phyloP scores from a whole-genome alignment of 2,113 vertebrate genomes.

The Pleuronectes platessa region DNA sequence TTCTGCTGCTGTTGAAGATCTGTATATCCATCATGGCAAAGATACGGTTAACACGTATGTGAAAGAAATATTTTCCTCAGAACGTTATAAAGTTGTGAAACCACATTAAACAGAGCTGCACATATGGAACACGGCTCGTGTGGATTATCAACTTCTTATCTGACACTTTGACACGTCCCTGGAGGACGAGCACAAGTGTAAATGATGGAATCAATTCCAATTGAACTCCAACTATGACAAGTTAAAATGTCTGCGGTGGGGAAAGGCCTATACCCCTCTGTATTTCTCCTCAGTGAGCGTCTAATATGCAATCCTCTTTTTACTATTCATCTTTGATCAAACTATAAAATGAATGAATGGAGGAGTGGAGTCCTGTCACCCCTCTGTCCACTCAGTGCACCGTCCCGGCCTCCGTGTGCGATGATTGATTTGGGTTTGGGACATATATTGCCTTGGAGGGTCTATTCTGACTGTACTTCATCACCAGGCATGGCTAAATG shows the following conservation, averaged over 20 bases:
- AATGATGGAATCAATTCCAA: not conserved
- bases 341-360: conserved; percentile 71
- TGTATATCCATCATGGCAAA: not conserved
- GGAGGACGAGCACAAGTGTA: not conserved
- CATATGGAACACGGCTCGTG: not conserved
- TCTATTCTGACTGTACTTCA: conserved; percentile 96
- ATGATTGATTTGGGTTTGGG: conserved; percentile 80
- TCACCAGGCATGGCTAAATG: conserved; percentile 94
- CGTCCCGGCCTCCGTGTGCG: conserved; percentile 56
- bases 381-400: conserved; percentile 46
- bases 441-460: conserved; percentile 91
- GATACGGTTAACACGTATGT: not conserved
- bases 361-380: conserved; percentile 44
- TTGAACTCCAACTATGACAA: not conserved
- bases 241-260: not conserved
- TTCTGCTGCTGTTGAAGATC: not conserved
- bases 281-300: conserved; percentile 23
- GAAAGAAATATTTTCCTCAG: not conserved
- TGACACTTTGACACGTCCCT: not conserved
- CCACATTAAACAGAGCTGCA: not conserved
- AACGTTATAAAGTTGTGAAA: not conserved
- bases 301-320: conserved; percentile 43
- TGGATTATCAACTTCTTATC: not conserved
- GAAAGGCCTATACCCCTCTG: not conserved
- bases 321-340: conserved; percentile 70